Conservation (phyloP, 2,113 vertebrate genomes). For the Perccottus glenii region DNA sequence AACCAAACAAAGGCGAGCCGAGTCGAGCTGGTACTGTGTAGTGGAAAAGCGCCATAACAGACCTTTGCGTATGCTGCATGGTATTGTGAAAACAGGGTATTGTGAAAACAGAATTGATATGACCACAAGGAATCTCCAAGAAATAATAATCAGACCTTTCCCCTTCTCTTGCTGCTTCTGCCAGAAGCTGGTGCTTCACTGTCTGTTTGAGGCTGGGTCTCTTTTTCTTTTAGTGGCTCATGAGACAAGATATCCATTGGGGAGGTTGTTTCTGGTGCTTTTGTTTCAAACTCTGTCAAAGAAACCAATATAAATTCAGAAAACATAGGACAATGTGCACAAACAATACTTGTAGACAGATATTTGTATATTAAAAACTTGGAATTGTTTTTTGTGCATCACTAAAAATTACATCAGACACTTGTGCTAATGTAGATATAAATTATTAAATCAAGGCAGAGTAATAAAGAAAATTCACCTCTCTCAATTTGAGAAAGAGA, state of each 20-base stretch:
- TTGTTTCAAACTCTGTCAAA: slow-evolving; percentile 28
- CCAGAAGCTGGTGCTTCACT: slow-evolving; percentile 4
- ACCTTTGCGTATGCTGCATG: not conserved
- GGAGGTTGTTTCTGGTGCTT: not conserved
- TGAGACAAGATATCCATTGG: not conserved
- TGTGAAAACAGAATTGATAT: slow-evolving; percentile 7
- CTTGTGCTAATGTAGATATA: not conserved
- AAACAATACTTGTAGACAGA: not conserved
- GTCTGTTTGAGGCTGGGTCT: slow-evolving; percentile 7
- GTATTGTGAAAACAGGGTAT: not conserved
- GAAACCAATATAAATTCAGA: not conserved
- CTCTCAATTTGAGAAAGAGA: slow-evolving; percentile 22
- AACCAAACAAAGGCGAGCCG: too few species aligned
- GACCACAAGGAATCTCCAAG: not conserved
- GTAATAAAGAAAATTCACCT: slow-evolving; percentile 47
- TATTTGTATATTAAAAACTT: not conserved
- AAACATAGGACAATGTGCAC: not conserved
- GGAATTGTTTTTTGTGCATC: not conserved
- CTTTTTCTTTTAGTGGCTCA: slow-evolving; percentile 27
- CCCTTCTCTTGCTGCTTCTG: slow-evolving; percentile 41
- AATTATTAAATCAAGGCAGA: not conserved
- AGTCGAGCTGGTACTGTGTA: too few species aligned
- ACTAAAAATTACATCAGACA: not conserved
- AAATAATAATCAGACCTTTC: slow-evolving; percentile 60
- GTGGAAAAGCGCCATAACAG: too few species aligned